These are phyloP conservation scores for Myiotriccus ornatus DNA, from an alignment of 2,797 vertebrate genomes.

Conservation along the genomic window DNA sequence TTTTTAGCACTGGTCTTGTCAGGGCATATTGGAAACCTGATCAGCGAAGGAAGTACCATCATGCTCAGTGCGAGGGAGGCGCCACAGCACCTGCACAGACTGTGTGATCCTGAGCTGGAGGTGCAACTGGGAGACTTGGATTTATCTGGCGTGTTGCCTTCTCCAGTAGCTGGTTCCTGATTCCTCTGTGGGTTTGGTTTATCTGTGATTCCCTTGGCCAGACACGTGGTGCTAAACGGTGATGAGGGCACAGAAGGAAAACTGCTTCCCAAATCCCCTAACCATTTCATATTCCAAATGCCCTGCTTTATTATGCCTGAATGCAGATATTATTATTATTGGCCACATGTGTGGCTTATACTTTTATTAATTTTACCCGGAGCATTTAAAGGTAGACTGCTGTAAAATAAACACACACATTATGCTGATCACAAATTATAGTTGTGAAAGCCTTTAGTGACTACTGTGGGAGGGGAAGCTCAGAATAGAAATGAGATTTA, in stretches of 20 bases:
- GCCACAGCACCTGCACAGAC: not conserved
- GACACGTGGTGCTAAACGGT: not conserved
- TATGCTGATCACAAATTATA: not conserved
- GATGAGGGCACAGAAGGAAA: not conserved
- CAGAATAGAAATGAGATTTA: not conserved
- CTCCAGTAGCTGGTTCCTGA: not conserved
- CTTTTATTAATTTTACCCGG: not conserved
- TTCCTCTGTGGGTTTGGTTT: not conserved
- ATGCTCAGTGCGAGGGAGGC: not conserved
- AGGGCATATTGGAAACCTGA: slow-evolving; percentile 14
- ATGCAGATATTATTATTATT: not conserved
- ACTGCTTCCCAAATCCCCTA: not conserved
- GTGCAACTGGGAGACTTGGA: not conserved
- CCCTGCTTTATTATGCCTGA: not conserved
- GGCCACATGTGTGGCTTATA: not conserved
- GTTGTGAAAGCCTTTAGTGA: not conserved
- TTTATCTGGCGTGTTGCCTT: not conserved
- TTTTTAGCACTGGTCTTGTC: slow-evolving; percentile 5
- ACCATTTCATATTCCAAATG: not conserved
- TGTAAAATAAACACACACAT: not conserved
- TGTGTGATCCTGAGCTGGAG: not conserved
- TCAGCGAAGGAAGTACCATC: rapidly evolving
- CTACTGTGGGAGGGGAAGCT: not conserved
- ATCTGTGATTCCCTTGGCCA: not conserved
- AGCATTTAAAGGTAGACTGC: not conserved